These are phyloP conservation scores for Sinella curviseta DNA, from an alignment of 1,140 invertebrate species.

Conservation along the genomic window DNA sequence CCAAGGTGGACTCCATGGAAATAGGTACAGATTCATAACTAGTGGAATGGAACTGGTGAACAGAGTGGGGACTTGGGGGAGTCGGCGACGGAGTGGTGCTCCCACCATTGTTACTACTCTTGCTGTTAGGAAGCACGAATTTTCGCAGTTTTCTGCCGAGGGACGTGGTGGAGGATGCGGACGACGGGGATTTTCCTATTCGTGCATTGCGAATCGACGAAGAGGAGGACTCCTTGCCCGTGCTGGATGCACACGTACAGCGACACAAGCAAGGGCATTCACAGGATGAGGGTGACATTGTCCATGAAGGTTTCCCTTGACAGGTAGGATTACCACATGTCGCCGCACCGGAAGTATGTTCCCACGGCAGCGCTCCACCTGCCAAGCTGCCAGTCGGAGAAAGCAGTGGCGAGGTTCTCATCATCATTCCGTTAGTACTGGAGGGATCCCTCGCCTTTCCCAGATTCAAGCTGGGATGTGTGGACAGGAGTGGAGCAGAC, in stretches of 20 bases:
- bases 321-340: neutral
- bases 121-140: slow-evolving; percentile 27
- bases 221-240: neutral
- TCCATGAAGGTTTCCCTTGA: neutral
- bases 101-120: neutral
- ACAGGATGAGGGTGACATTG: no score
- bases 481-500: slow-evolving; percentile 7
- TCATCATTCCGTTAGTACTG: neutral
- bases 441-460: neutral
- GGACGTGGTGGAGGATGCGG: slow-evolving; percentile 22
- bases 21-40: slow-evolving; percentile 40
- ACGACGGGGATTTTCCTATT: neutral
- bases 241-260: neutral
- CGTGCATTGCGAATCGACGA: neutral
- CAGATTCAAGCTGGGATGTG: slow-evolving; percentile 16
- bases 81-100: slow-evolving; percentile 31
- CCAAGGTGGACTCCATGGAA: neutral
- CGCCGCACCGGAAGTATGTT: neutral
- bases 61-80: slow-evolving; percentile 53
- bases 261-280: neutral
- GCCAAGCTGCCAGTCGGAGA: neutral
- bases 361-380: neutral
- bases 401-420: neutral
- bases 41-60: slow-evolving; percentile 54
- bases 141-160: slow-evolving; percentile 38